Percentiles rank a stretch among this genome's conserved stretches.
These are phyloP conservation scores for Rhagologus leucostigma DNA, from an alignment of 2,113 vertebrate genomes.

Conservation along the genomic window DNA sequence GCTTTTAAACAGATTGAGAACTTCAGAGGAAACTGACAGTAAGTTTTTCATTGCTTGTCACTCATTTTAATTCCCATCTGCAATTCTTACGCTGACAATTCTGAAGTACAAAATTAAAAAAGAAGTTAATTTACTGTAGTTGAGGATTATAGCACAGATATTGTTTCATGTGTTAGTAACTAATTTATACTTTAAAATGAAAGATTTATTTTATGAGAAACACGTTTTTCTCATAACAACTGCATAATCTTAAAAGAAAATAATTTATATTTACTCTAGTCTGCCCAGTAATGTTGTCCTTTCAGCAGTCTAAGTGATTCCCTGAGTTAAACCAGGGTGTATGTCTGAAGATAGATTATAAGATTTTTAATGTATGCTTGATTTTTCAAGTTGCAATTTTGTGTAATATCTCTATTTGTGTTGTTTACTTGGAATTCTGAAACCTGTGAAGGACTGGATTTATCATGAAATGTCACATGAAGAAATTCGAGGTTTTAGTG, in stretches of 20 bases:
- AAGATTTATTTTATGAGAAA: background rate
- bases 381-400: background rate
- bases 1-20: slow-evolving; percentile 68
- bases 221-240: background rate
- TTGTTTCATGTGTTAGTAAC: background rate
- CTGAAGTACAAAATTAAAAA: background rate
- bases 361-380: background rate
- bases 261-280: background rate
- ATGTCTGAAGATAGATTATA: background rate
- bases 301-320: background rate
- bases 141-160: background rate
- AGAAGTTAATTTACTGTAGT: background rate
- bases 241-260: background rate
- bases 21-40: slow-evolving; percentile 65
- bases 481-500: background rate
- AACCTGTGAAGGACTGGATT: background rate
- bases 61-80: background rate
- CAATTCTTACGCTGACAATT: background rate
- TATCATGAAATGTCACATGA: background rate
- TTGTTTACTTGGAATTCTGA: background rate
- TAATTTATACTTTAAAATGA: background rate
- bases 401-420: background rate
- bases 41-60: slow-evolving; percentile 57
- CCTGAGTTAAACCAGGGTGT: background rate
- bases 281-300: background rate